Percentiles rank a stretch among this genome's conserved stretches.
These are phyloP conservation scores for Syrrhaptes paradoxus DNA, from an alignment of 2,113 vertebrate genomes.

Conservation along the genomic window DNA sequence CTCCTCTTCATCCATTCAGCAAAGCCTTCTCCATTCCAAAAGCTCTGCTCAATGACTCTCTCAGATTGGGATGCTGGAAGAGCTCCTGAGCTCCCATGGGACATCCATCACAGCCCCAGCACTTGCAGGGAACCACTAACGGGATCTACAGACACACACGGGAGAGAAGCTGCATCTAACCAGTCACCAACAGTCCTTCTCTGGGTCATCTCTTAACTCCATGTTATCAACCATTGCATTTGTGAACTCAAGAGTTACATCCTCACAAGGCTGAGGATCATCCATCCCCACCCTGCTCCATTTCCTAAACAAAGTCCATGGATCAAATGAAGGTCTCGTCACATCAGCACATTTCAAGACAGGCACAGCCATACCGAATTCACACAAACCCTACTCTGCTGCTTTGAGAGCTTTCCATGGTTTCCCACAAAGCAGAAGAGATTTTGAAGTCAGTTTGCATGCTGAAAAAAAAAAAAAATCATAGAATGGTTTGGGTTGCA, in stretches of 20 bases:
- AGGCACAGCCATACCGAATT: neutral
- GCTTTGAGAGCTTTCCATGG: neutral
- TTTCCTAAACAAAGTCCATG: neutral
- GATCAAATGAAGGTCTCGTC: neutral
- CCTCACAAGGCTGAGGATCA: neutral
- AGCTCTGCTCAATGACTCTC: too few relatives aligned
- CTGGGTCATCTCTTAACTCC: neutral
- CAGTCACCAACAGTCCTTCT: neutral
- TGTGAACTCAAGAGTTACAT: neutral
- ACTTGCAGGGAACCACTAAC: neutral
- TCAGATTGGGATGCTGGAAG: fast-evolving
- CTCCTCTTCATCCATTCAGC: neutral
- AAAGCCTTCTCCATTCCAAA: neutral
- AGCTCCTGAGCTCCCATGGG: neutral
- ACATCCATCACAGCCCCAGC: neutral
- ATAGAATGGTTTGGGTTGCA: too few relatives aligned
- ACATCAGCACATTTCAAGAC: neutral
- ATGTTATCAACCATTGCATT: fast-evolving
- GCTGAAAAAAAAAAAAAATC: neutral
- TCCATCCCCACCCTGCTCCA: neutral
- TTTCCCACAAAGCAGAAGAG: neutral
- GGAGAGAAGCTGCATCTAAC: neutral
- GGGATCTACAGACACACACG: fast-evolving
- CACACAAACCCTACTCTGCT: neutral
- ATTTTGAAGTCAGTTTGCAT: neutral